phyloP scores from a whole-genome alignment of 2,113 vertebrate genomes.

The Ciconia boyciana region DNA sequence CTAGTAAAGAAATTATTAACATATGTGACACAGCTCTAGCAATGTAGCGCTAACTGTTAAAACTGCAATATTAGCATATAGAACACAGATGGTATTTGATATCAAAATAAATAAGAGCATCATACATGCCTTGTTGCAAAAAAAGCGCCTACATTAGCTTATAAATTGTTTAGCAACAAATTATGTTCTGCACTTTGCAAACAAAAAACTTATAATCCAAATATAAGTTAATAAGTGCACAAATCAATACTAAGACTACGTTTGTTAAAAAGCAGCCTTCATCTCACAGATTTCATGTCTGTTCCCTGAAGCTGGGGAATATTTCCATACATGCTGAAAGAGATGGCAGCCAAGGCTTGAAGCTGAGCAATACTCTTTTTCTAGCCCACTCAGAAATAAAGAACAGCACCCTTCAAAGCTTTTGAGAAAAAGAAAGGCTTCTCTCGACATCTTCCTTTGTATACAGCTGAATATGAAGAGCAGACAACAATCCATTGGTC shows the following conservation, averaged over 20 bases:
- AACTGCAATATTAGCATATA: not conserved
- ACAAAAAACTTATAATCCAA: not conserved
- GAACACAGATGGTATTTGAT: not conserved
- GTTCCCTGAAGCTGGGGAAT: not conserved
- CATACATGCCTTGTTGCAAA: not conserved
- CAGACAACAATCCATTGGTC: not conserved
- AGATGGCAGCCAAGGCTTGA: not conserved
- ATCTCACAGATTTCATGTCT: not conserved
- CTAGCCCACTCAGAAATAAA: not conserved
- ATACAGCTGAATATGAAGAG: not conserved
- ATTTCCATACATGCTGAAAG: not conserved
- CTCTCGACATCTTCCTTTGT: not conserved
- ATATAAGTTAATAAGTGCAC: not conserved
- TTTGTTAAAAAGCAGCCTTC: not conserved
- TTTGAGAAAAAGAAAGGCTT: not conserved
- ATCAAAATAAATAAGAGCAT: not conserved
- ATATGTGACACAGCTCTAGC: not conserved
- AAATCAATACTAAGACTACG: not conserved
- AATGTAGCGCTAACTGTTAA: not conserved
- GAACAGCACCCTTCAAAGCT: not conserved
- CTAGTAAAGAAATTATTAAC: not conserved
- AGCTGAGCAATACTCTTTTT: not conserved
- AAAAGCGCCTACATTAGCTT: not conserved
- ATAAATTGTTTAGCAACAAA: slow-evolving; percentile 1
- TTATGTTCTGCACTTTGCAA: not conserved